Evolutionary conservation across 2,888 invertebrate species (phyloP), one percentile per base, ranked within the genome.

Genomic region (Papilio protenor): DNA sequence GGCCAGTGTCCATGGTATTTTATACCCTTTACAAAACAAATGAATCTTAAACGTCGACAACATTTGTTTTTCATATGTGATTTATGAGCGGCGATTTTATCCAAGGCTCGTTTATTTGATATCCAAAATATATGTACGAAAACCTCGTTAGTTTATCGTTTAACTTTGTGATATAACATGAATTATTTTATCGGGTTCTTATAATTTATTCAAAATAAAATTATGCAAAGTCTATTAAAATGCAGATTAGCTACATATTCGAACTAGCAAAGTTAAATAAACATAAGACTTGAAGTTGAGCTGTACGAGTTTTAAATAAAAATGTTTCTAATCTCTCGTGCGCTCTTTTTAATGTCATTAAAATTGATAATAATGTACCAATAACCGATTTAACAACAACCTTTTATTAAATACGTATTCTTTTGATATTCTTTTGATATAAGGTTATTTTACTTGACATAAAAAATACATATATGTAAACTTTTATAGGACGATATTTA

Each of bases 1-100:
- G 21, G 90, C 82, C 55, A 87, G 79, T 64, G 90, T 80, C 87
- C 89, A 89, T 84, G 82, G 81, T 79, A 85, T 79, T 77, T 81
- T 78, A 77, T 83, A 81, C 45, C 87, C 91, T 91, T 52, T 27
- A 75, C 59, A 72, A 69, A 76, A n/a, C 45, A 55, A 47, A 57
- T 40, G 27, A 57, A 40, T 21, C 21, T 33, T 47, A 69, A 47
- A 21, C 12, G 21, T 21, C 1, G 47, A 40, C 10, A 45, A 0
- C 14, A 47, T n/a, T 21, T 69, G 16, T 21, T 21, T 14, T 45
- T 33, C 4, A 45, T 21, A 5, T 2, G 10, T 59, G 11, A 59
- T 59, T 59, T 59, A 59, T 18, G 18, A 18, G 57, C 57, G 23
- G 57, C 10, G 52, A 1, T 55, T n/a, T 55, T 55, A 55, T 55